A percentile compares a stretch with the other conserved stretches of the same genome.
Conservation (phyloP, 2,113 vertebrate species). For the Pygoscelis adeliae region DNA sequence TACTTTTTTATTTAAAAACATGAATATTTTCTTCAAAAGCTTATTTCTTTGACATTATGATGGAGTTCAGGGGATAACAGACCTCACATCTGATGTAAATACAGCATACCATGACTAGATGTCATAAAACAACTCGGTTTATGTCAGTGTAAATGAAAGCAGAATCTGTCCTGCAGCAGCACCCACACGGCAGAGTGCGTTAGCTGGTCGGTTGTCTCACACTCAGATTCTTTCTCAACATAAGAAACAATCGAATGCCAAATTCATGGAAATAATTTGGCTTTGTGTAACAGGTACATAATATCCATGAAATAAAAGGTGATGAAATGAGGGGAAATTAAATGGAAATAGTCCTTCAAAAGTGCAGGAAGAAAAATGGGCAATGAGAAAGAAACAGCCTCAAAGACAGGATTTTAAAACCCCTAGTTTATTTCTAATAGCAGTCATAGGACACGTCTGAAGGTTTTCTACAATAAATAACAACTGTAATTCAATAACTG, state of each 20-base stretch:
- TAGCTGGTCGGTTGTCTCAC: neutral
- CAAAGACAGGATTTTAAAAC: neutral
- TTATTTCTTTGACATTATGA: neutral
- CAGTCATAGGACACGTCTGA: neutral
- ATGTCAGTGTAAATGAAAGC: neutral
- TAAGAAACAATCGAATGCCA: neutral
- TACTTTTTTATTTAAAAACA: neutral
- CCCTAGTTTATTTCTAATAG: neutral
- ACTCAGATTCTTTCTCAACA: accelerated
- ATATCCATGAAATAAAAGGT: neutral
- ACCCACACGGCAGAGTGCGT: neutral
- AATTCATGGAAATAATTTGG: neutral
- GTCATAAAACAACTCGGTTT: neutral
- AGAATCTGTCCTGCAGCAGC: neutral
- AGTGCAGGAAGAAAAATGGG: neutral
- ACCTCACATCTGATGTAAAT: neutral
- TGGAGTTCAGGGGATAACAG: neutral
- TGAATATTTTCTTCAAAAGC: neutral
- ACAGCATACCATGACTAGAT: neutral
- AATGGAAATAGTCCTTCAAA: neutral
- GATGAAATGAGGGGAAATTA: neutral
- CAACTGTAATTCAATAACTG: neutral
- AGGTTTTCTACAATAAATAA: neutral
- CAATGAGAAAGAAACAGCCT: neutral
- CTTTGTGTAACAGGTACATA: neutral